A percentile compares a stretch with the other conserved stretches of the same genome.
These are phyloP conservation scores for Cephonodes hylas DNA, from an alignment of 2,888 invertebrate species.

Conservation along the genomic window DNA sequence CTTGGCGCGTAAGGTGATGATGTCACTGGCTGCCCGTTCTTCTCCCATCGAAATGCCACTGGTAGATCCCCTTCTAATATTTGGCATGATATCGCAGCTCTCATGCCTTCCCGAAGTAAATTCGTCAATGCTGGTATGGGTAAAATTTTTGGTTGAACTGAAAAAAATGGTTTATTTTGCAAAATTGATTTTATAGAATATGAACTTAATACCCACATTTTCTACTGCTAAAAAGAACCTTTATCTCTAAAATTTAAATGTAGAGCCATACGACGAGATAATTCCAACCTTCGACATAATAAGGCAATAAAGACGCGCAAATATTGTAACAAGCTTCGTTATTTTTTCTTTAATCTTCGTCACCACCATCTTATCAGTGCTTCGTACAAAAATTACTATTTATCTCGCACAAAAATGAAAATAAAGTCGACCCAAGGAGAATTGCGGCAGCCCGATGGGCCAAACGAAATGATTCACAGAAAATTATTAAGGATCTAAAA, in stretches of 20 bases:
- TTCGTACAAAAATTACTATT: neutral
- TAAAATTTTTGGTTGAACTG: slow-evolving; percentile 92
- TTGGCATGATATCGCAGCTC: slow-evolving; percentile 94
- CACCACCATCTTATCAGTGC: neutral
- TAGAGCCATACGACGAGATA: neutral
- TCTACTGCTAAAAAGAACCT: no score
- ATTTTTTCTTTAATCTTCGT: neutral
- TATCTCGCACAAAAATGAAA: slow-evolving; percentile 13
- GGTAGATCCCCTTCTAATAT: slow-evolving; percentile 96
- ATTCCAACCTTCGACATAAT: neutral
- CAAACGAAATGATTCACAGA: slow-evolving; percentile 26
- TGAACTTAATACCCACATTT: no score
- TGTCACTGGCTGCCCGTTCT: slow-evolving; percentile 89
- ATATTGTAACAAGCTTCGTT: slow-evolving; percentile 7
- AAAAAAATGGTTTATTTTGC: neutral
- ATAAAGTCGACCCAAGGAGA: slow-evolving; percentile 6
- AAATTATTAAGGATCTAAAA: slow-evolving; percentile 30
- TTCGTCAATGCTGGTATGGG: slow-evolving; percentile 91
- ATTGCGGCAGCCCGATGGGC: slow-evolving; percentile 10
- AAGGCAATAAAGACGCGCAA: neutral
- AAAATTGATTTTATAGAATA: neutral
- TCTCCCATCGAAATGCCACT: slow-evolving; percentile 94
- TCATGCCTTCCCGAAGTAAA: slow-evolving; percentile 90
- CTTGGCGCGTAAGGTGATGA: slow-evolving; percentile 80
- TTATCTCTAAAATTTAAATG: neutral